A percentile compares a stretch with the other conserved stretches of the same genome.
These are phyloP conservation scores for Pipistrellus pipistrellus DNA, from an alignment of 2,797 vertebrate species.

Conservation along the genomic window DNA sequence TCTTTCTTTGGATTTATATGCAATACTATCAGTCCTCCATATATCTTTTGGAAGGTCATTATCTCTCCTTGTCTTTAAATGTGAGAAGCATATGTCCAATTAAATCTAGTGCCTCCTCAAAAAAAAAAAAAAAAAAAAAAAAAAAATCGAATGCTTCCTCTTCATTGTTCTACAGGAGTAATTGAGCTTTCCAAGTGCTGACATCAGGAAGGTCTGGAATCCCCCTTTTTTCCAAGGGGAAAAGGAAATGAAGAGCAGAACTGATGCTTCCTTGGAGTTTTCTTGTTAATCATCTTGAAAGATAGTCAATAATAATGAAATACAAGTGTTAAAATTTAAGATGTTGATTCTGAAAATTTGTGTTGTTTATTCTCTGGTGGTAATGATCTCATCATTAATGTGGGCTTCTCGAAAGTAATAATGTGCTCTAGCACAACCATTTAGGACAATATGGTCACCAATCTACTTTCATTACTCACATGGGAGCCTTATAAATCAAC, in stretches of 20 bases:
- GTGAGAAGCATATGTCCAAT: constrained; percentile 72
- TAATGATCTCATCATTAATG: constrained; percentile 65
- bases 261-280: neutral
- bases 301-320: constrained; percentile 25
- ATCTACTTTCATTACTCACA: constrained; percentile 67
- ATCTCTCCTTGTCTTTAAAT: constrained; percentile 72
- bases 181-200: constrained; percentile 81
- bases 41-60: constrained; percentile 78
- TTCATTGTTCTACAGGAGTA: constrained; percentile 75
- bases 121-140: too few species aligned
- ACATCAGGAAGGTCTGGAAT: constrained; percentile 59
- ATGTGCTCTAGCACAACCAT: constrained; percentile 64
- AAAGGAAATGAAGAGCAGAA: constrained; percentile 53
- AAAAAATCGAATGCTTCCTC: constrained; percentile 4
- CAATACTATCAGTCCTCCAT: neutral
- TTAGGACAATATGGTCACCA: constrained; percentile 77
- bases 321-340: constrained; percentile 4
- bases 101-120: constrained; percentile 62
- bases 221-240: constrained; percentile 42
- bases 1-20: constrained; percentile 36
- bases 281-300: constrained; percentile 54
- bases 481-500: constrained; percentile 74
- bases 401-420: constrained; percentile 57
- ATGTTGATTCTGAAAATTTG: constrained; percentile 56
- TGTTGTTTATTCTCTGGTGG: constrained; percentile 70